Percentiles rank a stretch among this genome's conserved stretches.
Evolutionary conservation across 2,113 vertebrate species (phyloP).

Genomic region (Dicerorhinus sumatrensis): DNA sequence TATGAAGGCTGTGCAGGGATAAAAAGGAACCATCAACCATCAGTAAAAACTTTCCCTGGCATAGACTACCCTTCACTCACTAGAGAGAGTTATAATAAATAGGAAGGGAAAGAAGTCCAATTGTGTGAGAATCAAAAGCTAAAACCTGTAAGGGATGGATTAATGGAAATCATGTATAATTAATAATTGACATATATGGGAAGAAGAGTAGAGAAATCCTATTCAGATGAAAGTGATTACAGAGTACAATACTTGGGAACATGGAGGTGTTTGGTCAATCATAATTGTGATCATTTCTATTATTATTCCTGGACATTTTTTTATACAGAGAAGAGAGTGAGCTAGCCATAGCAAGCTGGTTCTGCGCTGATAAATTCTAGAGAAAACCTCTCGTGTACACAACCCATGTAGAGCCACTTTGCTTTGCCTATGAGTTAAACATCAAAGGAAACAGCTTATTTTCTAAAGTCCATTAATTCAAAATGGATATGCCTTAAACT

Average conservation of each 20-base stretch:
- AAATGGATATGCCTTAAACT: neutral
- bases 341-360: neutral
- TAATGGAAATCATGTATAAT: neutral
- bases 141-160: neutral
- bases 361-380: neutral
- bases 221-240: neutral
- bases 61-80: neutral
- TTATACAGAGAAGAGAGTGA: neutral
- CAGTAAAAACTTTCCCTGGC: neutral
- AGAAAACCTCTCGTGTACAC: neutral
- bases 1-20: too few species aligned
- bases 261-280: neutral
- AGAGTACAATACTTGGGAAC: neutral
- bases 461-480: neutral
- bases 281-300: neutral
- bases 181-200: neutral
- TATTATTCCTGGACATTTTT: neutral
- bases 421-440: neutral
- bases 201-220: neutral
- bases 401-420: neutral
- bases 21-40: neutral
- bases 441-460: neutral
- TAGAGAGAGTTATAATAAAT: neutral
- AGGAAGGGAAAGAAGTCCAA: neutral
- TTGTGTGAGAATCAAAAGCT: neutral